Percentiles rank a stretch among this genome's conserved stretches.
Evolutionary conservation across 2,113 vertebrate genomes (phyloP).

Genomic region (Anseranas semipalmata): DNA sequence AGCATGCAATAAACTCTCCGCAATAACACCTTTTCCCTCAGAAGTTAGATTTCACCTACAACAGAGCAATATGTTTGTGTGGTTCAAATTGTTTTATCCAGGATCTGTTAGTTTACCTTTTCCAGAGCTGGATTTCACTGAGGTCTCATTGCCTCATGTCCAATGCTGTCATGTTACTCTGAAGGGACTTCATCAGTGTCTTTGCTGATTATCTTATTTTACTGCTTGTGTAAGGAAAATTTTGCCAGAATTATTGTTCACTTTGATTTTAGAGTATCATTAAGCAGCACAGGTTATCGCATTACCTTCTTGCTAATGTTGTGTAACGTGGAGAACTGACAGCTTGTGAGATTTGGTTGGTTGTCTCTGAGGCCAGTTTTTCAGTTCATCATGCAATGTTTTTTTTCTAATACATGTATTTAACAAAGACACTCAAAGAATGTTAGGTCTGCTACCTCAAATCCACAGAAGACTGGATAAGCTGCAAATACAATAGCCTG

Average conservation of each 20-base stretch:
- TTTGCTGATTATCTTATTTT: neutral
- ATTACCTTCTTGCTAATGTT: neutral
- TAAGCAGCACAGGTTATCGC: neutral
- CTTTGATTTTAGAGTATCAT: neutral
- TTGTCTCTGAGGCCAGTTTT: neutral
- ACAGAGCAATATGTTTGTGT: neutral
- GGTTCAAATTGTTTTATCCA: neutral
- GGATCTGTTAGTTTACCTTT: neutral
- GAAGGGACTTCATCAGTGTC: neutral
- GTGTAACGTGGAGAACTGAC: neutral
- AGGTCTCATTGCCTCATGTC: neutral
- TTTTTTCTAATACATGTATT: neutral
- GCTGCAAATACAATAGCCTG: neutral
- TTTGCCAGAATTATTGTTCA: too few relatives aligned
- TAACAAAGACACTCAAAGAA: neutral
- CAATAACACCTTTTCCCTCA: neutral
- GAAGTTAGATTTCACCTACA: neutral
- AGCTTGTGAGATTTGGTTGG: neutral
- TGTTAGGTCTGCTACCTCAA: neutral
- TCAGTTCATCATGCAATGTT: neutral
- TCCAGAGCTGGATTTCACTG: neutral
- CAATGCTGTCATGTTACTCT: neutral
- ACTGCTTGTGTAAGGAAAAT: neutral
- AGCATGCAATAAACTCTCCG: neutral
- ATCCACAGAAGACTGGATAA: neutral